Evolutionary conservation across 2,888 invertebrate species (phyloP).

Genomic region (Drosophila mimica): DNA sequence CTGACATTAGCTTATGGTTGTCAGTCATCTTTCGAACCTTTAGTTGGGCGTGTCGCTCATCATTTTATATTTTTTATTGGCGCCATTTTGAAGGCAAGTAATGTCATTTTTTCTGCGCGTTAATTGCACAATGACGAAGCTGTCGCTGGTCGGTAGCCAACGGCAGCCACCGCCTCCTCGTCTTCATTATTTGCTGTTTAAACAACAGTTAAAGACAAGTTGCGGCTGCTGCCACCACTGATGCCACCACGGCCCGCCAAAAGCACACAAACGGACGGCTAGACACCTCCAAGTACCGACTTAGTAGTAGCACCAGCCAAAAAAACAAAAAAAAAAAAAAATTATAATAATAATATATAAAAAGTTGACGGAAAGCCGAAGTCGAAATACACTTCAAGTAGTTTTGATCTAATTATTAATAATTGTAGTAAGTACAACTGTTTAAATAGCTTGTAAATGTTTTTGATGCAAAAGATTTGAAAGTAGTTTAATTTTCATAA

Average conservation of each 20-base stretch:
- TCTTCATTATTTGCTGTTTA: slow-evolving; percentile 69
- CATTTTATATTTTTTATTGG: slow-evolving; percentile 47
- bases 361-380: neutral
- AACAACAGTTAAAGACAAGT: slow-evolving; percentile 73
- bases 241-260: slow-evolving; percentile 50
- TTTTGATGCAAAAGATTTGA: neutral
- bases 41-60: slow-evolving; percentile 52
- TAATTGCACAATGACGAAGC: slow-evolving; percentile 79
- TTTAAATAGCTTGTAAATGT: neutral
- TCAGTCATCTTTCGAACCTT: slow-evolving; percentile 33
- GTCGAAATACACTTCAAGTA: slow-evolving; percentile 12
- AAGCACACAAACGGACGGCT: slow-evolving; percentile 49
- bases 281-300: slow-evolving; percentile 37
- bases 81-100: slow-evolving; percentile 76
- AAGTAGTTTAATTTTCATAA: neutral
- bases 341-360: slow-evolving; percentile 21
- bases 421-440: neutral
- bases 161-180: slow-evolving; percentile 53
- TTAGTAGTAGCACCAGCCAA: slow-evolving; percentile 54
- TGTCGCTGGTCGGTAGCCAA: slow-evolving; percentile 55
- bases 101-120: slow-evolving; percentile 70
- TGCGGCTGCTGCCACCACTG: slow-evolving; percentile 55
- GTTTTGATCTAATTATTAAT: no score
- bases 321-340: slow-evolving; percentile 24
- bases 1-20: slow-evolving; percentile 20